Evolutionary conservation across 1,140 invertebrate genomes (phyloP).

Genomic region (Dendroctonus ponderosae): DNA sequence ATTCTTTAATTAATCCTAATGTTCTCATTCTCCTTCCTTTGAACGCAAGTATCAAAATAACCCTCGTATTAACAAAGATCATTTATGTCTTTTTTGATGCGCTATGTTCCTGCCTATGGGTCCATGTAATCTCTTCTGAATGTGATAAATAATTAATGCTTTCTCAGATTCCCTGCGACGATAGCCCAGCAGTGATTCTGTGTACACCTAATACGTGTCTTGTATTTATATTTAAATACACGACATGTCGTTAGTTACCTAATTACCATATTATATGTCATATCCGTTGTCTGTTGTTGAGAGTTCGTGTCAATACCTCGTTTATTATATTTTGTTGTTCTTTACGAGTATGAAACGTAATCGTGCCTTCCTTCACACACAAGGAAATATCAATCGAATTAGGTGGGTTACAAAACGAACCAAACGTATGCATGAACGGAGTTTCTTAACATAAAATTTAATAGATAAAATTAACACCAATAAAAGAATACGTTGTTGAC

Average conservation of each 20-base stretch:
- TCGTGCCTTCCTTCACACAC: conserved; percentile 9
- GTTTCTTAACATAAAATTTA: too few species aligned
- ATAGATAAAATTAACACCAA: too few species aligned
- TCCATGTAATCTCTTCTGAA: conserved; percentile 2
- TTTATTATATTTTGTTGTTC: conserved; percentile 25
- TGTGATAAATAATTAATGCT: conserved; percentile 27
- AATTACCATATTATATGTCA: conserved; percentile 31
- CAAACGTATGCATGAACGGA: too few species aligned
- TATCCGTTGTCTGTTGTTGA: conserved; percentile 26
- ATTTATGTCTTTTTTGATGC: too few species aligned
- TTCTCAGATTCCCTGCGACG: conserved; percentile 21
- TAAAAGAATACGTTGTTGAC: too few species aligned
- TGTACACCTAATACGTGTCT: conserved; percentile 27
- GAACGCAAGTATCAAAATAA: too few species aligned
- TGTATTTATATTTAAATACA: conserved; percentile 29
- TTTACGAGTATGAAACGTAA: conserved; percentile 17
- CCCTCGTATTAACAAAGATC: too few species aligned
- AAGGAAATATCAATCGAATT: too few species aligned
- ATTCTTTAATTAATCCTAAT: too few species aligned
- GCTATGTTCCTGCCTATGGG: too few species aligned
- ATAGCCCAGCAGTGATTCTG: conserved; percentile 24
- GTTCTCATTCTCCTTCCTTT: too few species aligned
- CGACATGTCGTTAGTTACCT: conserved; percentile 21
- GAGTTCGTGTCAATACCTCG: conserved; percentile 27
- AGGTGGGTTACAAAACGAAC: too few species aligned